Base-by-base conservation (phyloP, 2,797 vertebrate genomes). In the Pseudomugil gertrudae region DNA sequence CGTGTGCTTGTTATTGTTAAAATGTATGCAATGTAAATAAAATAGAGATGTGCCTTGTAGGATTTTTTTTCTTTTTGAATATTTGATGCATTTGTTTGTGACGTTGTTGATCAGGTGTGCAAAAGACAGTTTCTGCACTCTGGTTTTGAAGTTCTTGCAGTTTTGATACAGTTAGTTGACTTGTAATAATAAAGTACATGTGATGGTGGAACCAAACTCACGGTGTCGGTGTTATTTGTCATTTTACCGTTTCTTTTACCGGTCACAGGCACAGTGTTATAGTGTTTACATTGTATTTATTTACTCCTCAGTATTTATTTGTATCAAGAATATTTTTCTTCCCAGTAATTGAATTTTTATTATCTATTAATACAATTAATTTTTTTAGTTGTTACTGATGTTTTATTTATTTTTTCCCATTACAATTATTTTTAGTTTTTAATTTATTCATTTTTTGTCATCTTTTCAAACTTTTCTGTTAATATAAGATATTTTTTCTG, bases 131-230 rank as follows among this genome's bases (percentile, higher is more conserved):
- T 48, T 69, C 60, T 77, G 76, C 72, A 9, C 56, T 54, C 35
- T 72, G 76, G 72, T 79, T 83, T 78, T 78, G 63, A 80, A 79
- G 74, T 74, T 75, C 66, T 59, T 74, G 76, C 40, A 23, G 87
- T 92, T 92, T 92, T 92, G 84, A 92, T 92, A 92, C 84, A 58
- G 78, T 84, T 83, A 83, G 86, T 84, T 85, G 88, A 89, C 76
- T 92, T 93, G 90, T 92, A 27, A 90, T 90, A 92, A 89, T 90
- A 93, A 91, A 64, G 84, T 78, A 86, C 78, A 80, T 79, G 76
- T 86, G 79, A 87, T 71, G 86, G 80, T 85, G 67, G 35, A 79
- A 84, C 9, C 9, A 29, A 63, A 13, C 62, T 40, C 8, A 47
- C 43, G 10, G 64, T 32, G 50, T 73, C 43, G 3, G 7, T 65